A percentile compares a stretch with the other conserved stretches of the same genome.
Conservation (phyloP, 1,140 invertebrate species). For the Trichonephila inaurata region DNA sequence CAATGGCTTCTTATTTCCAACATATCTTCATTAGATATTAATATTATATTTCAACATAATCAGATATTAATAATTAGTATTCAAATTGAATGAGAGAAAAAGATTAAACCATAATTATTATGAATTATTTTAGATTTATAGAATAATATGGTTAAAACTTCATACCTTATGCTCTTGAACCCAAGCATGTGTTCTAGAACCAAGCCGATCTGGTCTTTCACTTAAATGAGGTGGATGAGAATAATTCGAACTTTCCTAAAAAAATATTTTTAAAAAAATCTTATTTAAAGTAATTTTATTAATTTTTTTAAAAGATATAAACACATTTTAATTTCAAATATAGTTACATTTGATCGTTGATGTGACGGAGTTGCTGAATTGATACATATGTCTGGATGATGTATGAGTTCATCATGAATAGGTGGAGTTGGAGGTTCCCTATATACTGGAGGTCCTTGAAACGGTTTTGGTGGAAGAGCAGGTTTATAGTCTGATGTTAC, state of each 20-base stretch:
- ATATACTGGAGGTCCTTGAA: constrained; percentile 66
- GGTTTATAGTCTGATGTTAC: constrained; percentile 50
- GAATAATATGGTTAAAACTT: not conserved
- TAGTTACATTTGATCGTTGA: constrained; percentile 43
- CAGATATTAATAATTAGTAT: no score
- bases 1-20: no score
- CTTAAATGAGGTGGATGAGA: constrained; percentile 8
- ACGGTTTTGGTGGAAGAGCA: constrained; percentile 65
- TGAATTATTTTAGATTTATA: not conserved
- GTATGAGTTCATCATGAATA: constrained; percentile 43
- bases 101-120: no score
- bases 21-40: no score
- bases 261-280: not conserved
- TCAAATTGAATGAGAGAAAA: no score
- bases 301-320: not conserved
- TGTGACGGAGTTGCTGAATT: constrained; percentile 58
- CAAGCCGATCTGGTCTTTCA: constrained; percentile 57
- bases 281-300: not conserved
- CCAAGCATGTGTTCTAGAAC: constrained; percentile 71
- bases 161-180: constrained; percentile 73
- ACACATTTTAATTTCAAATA: not conserved
- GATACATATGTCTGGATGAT: constrained; percentile 71
- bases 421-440: constrained; percentile 64
- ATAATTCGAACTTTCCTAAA: constrained; percentile 42
- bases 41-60: no score